Evolutionary conservation across 2,113 vertebrate species (phyloP).

Genomic region (Erythrolamprus reginae): DNA sequence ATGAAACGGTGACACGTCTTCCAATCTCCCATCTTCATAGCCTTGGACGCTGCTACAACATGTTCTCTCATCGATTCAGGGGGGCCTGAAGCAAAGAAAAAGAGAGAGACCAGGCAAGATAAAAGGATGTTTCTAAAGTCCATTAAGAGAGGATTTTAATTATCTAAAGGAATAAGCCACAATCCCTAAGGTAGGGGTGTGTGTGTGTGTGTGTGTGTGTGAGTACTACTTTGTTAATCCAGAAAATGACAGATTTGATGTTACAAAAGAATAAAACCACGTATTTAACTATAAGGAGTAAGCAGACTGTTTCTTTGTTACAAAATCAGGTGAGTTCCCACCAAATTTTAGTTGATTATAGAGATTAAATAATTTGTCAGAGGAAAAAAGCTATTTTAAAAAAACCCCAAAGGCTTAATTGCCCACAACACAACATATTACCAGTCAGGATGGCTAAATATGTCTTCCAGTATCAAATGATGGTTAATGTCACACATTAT

Average conservation of each 20-base stretch:
- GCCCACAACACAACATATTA: background rate
- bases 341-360: background rate
- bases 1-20: conserved; percentile 90
- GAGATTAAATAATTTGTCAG: background rate
- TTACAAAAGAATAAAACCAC: background rate
- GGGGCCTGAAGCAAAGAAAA: conserved; percentile 68
- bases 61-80: conserved; percentile 91
- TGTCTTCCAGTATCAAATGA: background rate
- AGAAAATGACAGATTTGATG: background rate
- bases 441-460: background rate
- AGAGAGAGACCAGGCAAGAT: background rate
- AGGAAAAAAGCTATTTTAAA: background rate
- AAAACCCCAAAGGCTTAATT: too few species aligned
- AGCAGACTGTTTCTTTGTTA: background rate
- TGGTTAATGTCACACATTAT: background rate
- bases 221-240: too few species aligned
- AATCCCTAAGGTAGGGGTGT: too few species aligned
- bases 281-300: background rate
- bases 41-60: conserved; percentile 87
- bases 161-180: background rate
- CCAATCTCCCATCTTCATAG: conserved; percentile 96
- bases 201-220: too few species aligned
- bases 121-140: background rate
- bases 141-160: background rate
- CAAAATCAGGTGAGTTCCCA: background rate